Conservation (phyloP, 1,140 invertebrate genomes). For the Heterodera carotae region DNA sequence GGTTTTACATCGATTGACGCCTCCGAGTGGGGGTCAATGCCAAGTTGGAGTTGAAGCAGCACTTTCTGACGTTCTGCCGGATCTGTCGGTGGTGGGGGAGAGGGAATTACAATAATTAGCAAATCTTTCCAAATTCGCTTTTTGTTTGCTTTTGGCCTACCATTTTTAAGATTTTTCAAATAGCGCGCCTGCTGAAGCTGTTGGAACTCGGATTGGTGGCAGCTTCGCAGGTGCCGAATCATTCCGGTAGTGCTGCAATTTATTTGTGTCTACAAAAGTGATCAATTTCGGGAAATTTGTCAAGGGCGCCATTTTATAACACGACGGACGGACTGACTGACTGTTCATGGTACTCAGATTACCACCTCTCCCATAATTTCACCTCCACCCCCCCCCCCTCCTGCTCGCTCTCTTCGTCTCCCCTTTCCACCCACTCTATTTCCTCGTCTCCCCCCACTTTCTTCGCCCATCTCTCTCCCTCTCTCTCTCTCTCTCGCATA, state of each 20-base stretch:
- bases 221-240: constrained; percentile 48
- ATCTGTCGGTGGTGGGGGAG: neutral
- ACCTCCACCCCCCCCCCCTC: constrained; percentile 4
- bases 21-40: constrained; percentile 11
- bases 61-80: neutral
- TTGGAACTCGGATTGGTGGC: constrained; percentile 38
- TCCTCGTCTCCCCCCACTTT: too few species aligned
- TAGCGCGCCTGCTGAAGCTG: constrained; percentile 39
- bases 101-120: neutral
- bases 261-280: neutral
- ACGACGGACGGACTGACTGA: constrained; percentile 4
- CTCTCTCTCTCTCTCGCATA: too few species aligned
- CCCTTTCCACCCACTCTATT: too few species aligned
- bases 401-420: too few species aligned
- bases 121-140: constrained; percentile 14
- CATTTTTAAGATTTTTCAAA: constrained; percentile 41
- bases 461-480: too few species aligned
- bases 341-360: neutral
- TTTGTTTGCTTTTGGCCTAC: too few species aligned
- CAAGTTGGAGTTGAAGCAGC: neutral
- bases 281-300: neutral
- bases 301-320: neutral
- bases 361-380: neutral
- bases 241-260: constrained; percentile 48
- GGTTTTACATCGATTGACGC: constrained; percentile 3